Base-by-base conservation (phyloP, 2,888 invertebrate genomes). In the Synergus laeviventris region DNA sequence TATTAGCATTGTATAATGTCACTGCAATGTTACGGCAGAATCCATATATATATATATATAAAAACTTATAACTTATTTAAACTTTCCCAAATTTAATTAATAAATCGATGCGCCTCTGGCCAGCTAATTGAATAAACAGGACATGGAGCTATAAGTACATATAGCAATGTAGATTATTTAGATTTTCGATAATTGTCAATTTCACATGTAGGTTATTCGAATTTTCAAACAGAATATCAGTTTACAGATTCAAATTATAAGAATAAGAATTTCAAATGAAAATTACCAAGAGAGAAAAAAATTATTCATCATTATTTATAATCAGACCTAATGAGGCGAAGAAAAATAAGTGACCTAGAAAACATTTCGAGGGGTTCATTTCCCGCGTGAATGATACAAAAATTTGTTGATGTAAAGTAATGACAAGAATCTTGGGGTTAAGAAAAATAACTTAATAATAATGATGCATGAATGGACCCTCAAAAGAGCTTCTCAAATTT, bases 171-270 rank as follows among this genome's bases (percentile, higher is more conserved):
- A 56, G 75, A 80, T 24, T n/a, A 54, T 76, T 76, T 79, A 77
- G 74, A 77, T 75, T 82, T 81, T 79, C 60, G 31, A 75, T 82
- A 82, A 79, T 77, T 82, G 76, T 3, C 76, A 73, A 75, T 79
- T 77, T 59, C 45, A 56, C 38, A 76, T 42, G 42, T 36, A 31
- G 73, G 9, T 24, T 12, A 45, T 31, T 66, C 66, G 16, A 5
- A 24, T 66, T 66, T 45, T 1, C 11, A 7, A 45, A 66, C 16
- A 24, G 45, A 66, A 24, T 66, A 42, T 45, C 14, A 16, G 18
- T 39, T 66, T 45, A 39, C 4, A 5, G 16, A 66, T 45, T 24
- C 21, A 24, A 64, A 64, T 42, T 24, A 42, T 14, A 12, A 4
- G 9, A 39, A 39, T 11, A n/a, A n/a, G 7, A 31, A 31, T 31